A percentile compares a stretch with the other conserved stretches of the same genome.
Evolutionary conservation across 2,888 invertebrate genomes (phyloP).

Genomic region (Calliopum simillimum): DNA sequence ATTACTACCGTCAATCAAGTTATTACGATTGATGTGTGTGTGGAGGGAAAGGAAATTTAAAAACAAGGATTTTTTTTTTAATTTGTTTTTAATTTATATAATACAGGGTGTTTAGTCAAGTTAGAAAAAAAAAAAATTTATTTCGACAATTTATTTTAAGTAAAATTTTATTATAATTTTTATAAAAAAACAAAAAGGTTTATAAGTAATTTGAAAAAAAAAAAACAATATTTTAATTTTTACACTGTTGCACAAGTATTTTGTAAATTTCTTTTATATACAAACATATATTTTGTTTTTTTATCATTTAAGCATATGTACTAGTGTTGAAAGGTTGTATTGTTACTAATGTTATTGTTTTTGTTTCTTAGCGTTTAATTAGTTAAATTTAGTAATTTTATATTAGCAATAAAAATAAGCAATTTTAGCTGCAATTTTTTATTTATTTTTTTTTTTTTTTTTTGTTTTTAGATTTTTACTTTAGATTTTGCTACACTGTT

Average conservation of each 20-base stretch:
- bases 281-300: background rate
- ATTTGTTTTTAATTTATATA: conserved; percentile 17
- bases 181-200: background rate
- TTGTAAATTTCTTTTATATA: background rate
- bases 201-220: background rate
- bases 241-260: conserved; percentile 1
- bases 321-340: conserved; percentile 19
- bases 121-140: background rate
- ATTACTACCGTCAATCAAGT: no score
- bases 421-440: conserved; percentile 3
- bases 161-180: background rate
- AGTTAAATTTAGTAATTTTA: background rate
- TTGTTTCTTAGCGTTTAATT: conserved; percentile 9
- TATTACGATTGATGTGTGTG: no score
- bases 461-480: background rate
- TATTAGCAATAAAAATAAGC: conserved; percentile 11
- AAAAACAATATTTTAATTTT: background rate
- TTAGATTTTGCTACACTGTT: conserved; percentile 24
- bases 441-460: no score
- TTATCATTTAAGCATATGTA: background rate
- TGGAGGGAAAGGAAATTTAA: no score
- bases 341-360: conserved; percentile 1
- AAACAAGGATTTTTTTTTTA: conserved; percentile 19
- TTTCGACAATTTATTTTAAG: background rate
- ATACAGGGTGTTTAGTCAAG: conserved; percentile 3